Evolutionary conservation across 2,888 invertebrate species (phyloP).

Genomic region (Leptopilina syphax): DNA sequence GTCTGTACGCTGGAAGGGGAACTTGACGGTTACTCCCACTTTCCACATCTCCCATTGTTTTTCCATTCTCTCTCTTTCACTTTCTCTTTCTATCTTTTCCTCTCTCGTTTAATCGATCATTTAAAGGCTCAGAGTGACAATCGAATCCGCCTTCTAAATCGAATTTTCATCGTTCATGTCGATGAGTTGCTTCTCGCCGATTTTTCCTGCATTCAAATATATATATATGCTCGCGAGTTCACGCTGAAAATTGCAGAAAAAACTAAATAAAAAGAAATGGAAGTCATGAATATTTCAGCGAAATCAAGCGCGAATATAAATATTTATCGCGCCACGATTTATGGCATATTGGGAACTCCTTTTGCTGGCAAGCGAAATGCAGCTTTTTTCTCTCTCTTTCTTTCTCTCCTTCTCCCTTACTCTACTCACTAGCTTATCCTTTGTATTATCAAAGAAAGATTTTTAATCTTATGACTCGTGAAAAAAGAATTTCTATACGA

Average conservation of each 20-base stretch:
- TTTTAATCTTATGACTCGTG: not conserved
- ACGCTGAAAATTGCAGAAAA: conserved; percentile 31
- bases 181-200: not conserved
- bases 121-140: conserved; percentile 11
- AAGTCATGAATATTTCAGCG: conserved; percentile 52
- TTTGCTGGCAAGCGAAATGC: conserved; percentile 40
- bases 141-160: not conserved
- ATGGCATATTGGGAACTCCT: conserved; percentile 52
- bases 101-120: not conserved
- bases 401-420: not conserved
- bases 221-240: conserved; percentile 6
- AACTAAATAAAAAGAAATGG: conserved; percentile 31
- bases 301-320: conserved; percentile 50
- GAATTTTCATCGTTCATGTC: conserved; percentile 16
- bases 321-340: conserved; percentile 52
- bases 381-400: conserved; percentile 10
- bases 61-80: not conserved
- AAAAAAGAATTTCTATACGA: not conserved
- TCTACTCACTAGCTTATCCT: not conserved
- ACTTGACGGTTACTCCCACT: not conserved
- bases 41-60: no score
- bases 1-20: no score
- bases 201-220: not conserved
- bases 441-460: conserved; percentile 30
- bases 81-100: not conserved